Percentiles rank a stretch among this genome's conserved stretches.
phyloP scores from a whole-genome alignment of 92 coral and sea anemone species.

The Blastomussa wellsi region DNA sequence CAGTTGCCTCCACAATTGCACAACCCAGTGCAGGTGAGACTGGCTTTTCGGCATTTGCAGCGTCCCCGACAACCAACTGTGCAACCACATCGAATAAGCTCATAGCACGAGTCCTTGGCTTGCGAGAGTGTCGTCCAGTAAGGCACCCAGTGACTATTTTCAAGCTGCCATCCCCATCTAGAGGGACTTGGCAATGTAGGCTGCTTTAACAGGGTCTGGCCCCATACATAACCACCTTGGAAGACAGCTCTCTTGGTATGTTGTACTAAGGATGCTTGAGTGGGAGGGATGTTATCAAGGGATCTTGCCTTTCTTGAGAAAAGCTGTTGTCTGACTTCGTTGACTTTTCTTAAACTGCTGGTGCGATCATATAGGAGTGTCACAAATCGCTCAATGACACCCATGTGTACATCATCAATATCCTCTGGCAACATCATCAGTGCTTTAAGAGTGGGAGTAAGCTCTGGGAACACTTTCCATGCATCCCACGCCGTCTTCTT shows the following conservation, averaged over 20 bases:
- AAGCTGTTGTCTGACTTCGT: slow-evolving; percentile 52
- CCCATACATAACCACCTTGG: slow-evolving; percentile 68
- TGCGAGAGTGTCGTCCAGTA: slow-evolving; percentile 67
- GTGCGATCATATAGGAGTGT: slow-evolving; percentile 47
- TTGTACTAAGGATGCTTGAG: slow-evolving; percentile 52
- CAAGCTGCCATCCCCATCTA: slow-evolving; percentile 62
- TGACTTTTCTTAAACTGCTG: slow-evolving; percentile 49
- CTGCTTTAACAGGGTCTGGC: slow-evolving; percentile 47
- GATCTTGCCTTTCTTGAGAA: slow-evolving; percentile 60
- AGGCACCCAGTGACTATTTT: slow-evolving; percentile 41
- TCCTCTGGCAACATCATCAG: neutral
- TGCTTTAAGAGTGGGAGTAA: slow-evolving; percentile 31
- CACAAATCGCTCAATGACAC: slow-evolving; percentile 48
- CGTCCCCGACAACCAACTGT: slow-evolving; percentile 46
- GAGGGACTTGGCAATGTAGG: slow-evolving; percentile 52
- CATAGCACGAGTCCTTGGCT: slow-evolving; percentile 70
- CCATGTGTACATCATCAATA: slow-evolving; percentile 26
- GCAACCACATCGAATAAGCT: slow-evolving; percentile 57
- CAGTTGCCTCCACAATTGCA: slow-evolving; percentile 58
- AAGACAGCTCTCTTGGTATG: slow-evolving; percentile 55
- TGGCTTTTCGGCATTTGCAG: slow-evolving; percentile 63
- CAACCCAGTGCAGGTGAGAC: slow-evolving; percentile 54
- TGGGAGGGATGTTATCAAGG: slow-evolving; percentile 71
- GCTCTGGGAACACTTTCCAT: slow-evolving; percentile 50
- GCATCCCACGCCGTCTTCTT: slow-evolving; percentile 39